phyloP scores from a whole-genome alignment of 2,113 vertebrate genomes.

The Prunella himalayana region DNA sequence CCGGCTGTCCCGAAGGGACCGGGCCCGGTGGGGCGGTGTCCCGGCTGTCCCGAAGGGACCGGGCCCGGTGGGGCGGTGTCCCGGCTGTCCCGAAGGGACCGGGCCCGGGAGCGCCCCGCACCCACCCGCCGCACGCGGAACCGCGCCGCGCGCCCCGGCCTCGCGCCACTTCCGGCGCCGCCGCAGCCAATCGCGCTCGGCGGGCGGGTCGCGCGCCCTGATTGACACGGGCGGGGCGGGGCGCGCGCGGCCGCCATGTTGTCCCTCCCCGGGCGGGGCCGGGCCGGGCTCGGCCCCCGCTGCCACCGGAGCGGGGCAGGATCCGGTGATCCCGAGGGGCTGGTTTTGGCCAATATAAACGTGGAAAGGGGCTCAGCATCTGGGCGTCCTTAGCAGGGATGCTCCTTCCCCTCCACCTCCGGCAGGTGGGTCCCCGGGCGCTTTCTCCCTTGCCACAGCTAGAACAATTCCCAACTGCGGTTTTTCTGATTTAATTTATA shows the following conservation, averaged over 20 bases:
- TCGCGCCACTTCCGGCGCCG: neutral
- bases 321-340: rapidly evolving
- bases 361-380: rapidly evolving
- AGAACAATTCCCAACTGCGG: rapidly evolving
- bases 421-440: rapidly evolving
- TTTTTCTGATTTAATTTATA: neutral
- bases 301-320: rapidly evolving
- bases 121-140: neutral
- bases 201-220: neutral
- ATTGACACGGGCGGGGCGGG: neutral
- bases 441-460: rapidly evolving
- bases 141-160: rapidly evolving
- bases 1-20: rapidly evolving
- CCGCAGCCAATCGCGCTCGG: neutral
- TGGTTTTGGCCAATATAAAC: rapidly evolving
- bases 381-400: rapidly evolving
- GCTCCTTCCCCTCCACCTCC: rapidly evolving
- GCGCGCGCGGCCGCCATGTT: neutral
- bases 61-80: too few species aligned
- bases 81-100: too few species aligned
- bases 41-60: rapidly evolving
- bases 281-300: rapidly evolving
- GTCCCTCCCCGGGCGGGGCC: neutral
- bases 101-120: neutral
- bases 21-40: too few species aligned